Base-by-base conservation (phyloP, 1,140 invertebrate genomes). In the Steinernema feltiae region DNA sequence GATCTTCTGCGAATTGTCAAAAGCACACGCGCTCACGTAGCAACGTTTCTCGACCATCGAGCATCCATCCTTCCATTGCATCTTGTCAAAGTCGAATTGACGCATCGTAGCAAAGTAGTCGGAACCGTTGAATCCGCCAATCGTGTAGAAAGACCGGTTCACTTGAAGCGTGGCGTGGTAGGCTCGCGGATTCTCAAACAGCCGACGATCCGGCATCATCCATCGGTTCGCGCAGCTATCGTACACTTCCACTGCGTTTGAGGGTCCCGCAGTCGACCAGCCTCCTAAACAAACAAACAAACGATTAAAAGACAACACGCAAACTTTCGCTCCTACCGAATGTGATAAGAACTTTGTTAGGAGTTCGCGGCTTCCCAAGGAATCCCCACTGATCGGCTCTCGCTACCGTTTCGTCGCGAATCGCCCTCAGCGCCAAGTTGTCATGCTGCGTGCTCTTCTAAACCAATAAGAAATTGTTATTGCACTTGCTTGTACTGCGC, bases 291-390 rank as follows among this genome's bases (percentile, higher is more conserved):
- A n/a, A n/a, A n/a, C n/a, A n/a, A 63, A 63, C 24, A n/a, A 27
- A 63, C 24, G 24, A 12, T 15, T 63, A n/a, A 27, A 27, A 63
- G 2, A 7, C 7, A 17, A 3, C 24, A 17, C 24, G 12, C 15
- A 7, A 63, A 12, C 53, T 15, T 63, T 63, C 7, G 3, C 15
- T 15, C 2, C 7, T 63, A 63, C 53, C 53, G 24, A 63, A 63
- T 27, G 53, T 63, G 53, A 63, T 63, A 63, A 63, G 53, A 27
- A 63, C 24, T 21, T 63, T 63, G 53, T 63, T 63, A 3, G 53
- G 53, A 3, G 53, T 63, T 27, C 53, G 12, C 3, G 53, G 53
- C 24, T 27, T 12, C 24, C 53, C 53, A 3, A 63, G 24, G 24
- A 15, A 63, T 3, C 53, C 53, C 53, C 53, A 63, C 24, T 15